Evolutionary conservation across 2,888 invertebrate genomes (phyloP).

Genomic region (Steinernema scapterisci): DNA sequence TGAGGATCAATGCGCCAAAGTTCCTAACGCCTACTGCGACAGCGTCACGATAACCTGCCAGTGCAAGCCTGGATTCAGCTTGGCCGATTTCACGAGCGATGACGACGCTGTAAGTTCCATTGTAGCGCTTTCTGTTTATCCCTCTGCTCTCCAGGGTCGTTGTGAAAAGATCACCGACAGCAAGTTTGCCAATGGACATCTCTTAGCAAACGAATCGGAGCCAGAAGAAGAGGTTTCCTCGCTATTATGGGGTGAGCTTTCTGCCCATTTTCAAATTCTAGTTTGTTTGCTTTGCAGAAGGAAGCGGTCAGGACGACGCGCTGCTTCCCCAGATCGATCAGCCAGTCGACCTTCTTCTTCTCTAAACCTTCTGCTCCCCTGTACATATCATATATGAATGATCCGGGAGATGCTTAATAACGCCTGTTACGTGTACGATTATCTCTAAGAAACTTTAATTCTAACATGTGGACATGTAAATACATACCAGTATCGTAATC

Average conservation of each 20-base stretch:
- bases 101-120: constrained; percentile 52
- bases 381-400: constrained; percentile 30
- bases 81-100: constrained; percentile 62
- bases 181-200: too few species aligned
- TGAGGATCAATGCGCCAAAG: constrained; percentile 59
- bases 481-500: neutral
- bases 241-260: neutral
- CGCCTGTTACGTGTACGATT: constrained; percentile 3
- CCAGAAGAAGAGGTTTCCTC: neutral
- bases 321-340: constrained; percentile 6
- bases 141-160: constrained; percentile 40
- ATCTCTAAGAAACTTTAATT: too few species aligned
- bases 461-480: neutral
- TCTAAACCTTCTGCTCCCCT: neutral
- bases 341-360: constrained; percentile 4
- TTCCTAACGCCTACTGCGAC: constrained; percentile 63
- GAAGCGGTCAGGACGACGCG: neutral
- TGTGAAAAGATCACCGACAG: constrained; percentile 45
- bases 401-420: neutral
- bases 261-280: neutral
- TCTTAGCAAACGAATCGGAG: neutral
- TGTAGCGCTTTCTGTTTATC: too few species aligned
- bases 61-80: constrained; percentile 62
- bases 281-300: neutral
- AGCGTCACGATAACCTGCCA: constrained; percentile 63